These are phyloP conservation scores for Micropoecilia bifurca DNA, from an alignment of 2,797 vertebrate species.

Conservation along the genomic window DNA sequence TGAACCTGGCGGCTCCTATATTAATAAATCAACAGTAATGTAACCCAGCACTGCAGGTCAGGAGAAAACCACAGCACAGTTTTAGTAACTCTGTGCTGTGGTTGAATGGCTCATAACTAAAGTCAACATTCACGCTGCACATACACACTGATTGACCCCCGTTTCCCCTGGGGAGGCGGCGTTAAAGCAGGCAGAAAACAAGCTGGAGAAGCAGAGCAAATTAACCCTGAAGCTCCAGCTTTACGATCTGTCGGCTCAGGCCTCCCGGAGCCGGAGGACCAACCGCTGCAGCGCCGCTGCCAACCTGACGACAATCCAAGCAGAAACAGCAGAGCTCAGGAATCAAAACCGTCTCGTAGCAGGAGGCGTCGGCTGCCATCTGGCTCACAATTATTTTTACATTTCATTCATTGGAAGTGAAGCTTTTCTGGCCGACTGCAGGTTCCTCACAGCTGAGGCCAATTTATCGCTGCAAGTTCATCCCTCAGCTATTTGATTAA, in stretches of 20 bases:
- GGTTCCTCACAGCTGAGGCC: background rate
- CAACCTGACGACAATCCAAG: background rate
- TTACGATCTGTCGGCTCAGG: background rate
- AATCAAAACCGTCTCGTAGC: background rate
- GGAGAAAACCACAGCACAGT: background rate
- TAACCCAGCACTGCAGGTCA: background rate
- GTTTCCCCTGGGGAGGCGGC: background rate
- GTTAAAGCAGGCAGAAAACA: slow-evolving; percentile 3
- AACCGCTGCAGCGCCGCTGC: background rate
- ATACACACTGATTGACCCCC: background rate
- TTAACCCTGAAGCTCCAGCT: background rate
- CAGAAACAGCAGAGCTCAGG: slow-evolving; percentile 3
- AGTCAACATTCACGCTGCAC: background rate
- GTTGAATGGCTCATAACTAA: slow-evolving; percentile 1
- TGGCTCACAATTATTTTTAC: background rate
- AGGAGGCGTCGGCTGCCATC: background rate
- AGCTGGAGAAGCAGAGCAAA: background rate
- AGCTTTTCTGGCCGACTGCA: background rate
- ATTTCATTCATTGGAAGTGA: background rate
- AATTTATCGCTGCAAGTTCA: background rate
- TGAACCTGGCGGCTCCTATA: background rate
- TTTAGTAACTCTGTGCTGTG: slow-evolving; percentile 1
- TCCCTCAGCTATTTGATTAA: background rate
- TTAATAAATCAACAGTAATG: slow-evolving; percentile 9
- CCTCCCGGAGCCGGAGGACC: background rate